phyloP scores from a whole-genome alignment of 2,888 invertebrate genomes.

The Anthophora plumipes region DNA sequence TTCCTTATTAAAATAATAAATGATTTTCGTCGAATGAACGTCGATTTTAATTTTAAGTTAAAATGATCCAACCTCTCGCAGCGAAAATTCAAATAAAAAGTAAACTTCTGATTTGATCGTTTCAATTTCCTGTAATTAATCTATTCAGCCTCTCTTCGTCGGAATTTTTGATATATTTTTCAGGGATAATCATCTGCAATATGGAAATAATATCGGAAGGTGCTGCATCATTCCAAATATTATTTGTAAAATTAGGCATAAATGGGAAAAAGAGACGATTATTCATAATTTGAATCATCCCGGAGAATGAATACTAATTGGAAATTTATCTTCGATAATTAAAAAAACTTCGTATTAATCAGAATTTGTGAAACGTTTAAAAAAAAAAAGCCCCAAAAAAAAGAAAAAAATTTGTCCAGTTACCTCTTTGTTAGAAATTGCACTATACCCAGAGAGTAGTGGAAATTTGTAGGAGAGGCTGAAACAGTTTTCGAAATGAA shows the following conservation, averaged over 20 bases:
- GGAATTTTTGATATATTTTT: not conserved
- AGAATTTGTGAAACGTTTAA: not conserved
- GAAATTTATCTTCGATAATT: not conserved
- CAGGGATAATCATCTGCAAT: not conserved
- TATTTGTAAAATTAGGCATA: not conserved
- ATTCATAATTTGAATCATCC: not conserved
- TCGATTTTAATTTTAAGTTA: not conserved
- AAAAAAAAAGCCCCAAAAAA: too few relatives aligned
- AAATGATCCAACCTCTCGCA: not conserved
- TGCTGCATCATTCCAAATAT: not conserved
- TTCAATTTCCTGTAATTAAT: not conserved
- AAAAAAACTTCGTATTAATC: not conserved
- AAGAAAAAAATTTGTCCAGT: not conserved
- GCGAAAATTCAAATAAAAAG: not conserved
- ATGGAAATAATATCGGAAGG: not conserved
- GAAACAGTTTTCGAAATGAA: conserved; percentile 28
- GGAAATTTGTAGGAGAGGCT: conserved; percentile 7
- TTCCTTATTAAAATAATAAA: too few relatives aligned
- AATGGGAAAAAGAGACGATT: not conserved
- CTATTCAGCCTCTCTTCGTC: not conserved
- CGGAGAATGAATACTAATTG: not conserved
- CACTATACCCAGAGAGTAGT: not conserved
- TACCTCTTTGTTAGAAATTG: not conserved
- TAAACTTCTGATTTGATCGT: not conserved
- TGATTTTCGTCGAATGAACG: too few relatives aligned